Percentiles rank a stretch among this genome's conserved stretches.
These are phyloP conservation scores for Pseudococcus longispinus DNA, from an alignment of 2,888 invertebrate genomes.

Conservation along the genomic window DNA sequence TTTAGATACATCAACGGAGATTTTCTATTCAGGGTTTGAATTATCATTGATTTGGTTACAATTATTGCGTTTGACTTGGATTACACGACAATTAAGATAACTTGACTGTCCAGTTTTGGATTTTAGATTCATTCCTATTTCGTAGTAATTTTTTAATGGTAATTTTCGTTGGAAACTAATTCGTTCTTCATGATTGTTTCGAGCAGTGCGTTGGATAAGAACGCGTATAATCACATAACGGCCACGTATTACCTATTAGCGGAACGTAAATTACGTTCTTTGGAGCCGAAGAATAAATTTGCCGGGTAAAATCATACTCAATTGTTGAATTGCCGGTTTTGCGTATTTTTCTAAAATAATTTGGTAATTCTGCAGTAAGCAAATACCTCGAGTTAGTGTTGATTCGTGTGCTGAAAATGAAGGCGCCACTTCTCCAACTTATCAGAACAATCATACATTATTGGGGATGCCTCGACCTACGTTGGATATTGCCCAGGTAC, in stretches of 20 bases:
- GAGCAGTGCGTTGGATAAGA: conserved; percentile 85
- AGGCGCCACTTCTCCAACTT: conserved; percentile 57
- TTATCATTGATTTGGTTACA: too few relatives aligned
- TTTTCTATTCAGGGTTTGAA: too few relatives aligned
- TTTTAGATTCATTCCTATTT: too few relatives aligned
- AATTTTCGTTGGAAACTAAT: not conserved
- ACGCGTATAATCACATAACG: conserved; percentile 97
- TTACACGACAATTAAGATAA: too few relatives aligned
- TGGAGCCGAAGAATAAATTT: conserved; percentile 61
- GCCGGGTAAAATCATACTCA: not conserved
- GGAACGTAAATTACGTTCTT: conserved; percentile 85
- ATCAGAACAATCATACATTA: conserved; percentile 58
- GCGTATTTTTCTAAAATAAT: not conserved
- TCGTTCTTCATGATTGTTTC: not conserved
- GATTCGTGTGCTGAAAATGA: conserved; percentile 61
- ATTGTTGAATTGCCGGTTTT: not conserved
- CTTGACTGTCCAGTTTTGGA: too few relatives aligned
- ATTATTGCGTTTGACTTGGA: too few relatives aligned
- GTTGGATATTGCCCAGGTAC: conserved; percentile 54
- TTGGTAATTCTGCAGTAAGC: conserved; percentile 54
- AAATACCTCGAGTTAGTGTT: conserved; percentile 61
- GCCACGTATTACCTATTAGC: conserved; percentile 97
- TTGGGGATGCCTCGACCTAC: conserved; percentile 49
- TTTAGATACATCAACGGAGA: too few relatives aligned
- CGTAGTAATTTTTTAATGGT: not conserved